Percentiles rank a stretch among this genome's conserved stretches.
phyloP scores from a whole-genome alignment of 2,113 vertebrate genomes.

The Dascyllus trimaculatus region DNA sequence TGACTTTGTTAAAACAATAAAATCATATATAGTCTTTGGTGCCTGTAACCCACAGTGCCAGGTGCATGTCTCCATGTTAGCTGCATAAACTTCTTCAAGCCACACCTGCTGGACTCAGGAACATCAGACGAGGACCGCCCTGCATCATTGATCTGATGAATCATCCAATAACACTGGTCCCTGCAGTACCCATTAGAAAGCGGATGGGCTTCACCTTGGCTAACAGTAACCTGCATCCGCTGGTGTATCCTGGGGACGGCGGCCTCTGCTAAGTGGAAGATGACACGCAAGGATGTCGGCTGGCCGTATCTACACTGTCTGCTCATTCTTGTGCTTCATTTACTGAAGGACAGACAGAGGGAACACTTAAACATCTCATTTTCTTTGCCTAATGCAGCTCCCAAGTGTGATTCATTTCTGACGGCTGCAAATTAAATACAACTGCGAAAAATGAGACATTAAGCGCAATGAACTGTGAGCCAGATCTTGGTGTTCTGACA shows the following conservation, averaged over 20 bases:
- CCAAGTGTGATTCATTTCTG: constrained; percentile 9
- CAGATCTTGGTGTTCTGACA: not conserved
- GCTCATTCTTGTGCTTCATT: constrained; percentile 35
- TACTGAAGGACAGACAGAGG: constrained; percentile 5
- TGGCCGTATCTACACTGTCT: not conserved
- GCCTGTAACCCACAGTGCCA: constrained; percentile 25
- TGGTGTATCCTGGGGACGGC: not conserved
- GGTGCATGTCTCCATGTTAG: constrained; percentile 37
- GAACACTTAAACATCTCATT: constrained; percentile 11
- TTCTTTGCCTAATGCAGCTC: not conserved
- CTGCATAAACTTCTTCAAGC: constrained; percentile 31
- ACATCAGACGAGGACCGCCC: constrained; percentile 48
- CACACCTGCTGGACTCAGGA: not conserved
- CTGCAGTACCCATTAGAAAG: constrained; percentile 56
- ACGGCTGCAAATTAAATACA: constrained; percentile 20
- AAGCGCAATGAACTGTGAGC: not conserved
- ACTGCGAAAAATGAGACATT: constrained; percentile 12
- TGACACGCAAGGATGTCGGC: constrained; percentile 17
- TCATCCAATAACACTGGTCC: constrained; percentile 69
- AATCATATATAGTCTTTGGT: constrained; percentile 15
- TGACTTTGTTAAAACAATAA: constrained; percentile 54
- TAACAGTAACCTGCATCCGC: constrained; percentile 45
- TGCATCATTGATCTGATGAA: constrained; percentile 70
- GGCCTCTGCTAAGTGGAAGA: constrained; percentile 30
- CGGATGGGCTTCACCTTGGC: constrained; percentile 49